Base-by-base conservation (phyloP, 2,888 invertebrate species). In the Apodemia zela region DNA sequence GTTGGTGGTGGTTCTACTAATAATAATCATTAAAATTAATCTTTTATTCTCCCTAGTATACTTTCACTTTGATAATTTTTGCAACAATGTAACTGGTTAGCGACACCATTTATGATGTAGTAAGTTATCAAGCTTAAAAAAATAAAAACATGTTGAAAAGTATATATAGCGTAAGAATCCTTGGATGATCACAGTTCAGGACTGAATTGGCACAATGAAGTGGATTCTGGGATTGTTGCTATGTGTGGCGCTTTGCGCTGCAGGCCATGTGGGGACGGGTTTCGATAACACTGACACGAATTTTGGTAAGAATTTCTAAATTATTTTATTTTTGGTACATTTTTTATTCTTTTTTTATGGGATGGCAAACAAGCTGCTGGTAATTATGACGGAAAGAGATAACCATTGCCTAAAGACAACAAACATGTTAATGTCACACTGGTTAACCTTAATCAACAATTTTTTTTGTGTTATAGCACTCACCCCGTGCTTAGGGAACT, bases 211-310 rank as follows among this genome's bases (percentile, higher is more conserved):
- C 25, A 65, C 60, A 62, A 73, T 73, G 73, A 73, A 71, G 69
- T 63, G 61, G 59, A 35, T 69, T 25, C 25, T 69, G 57, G 65
- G 68, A 35, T 59, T 73, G 49, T 65, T 72, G 45, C 51, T 73
- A 33, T 70, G 72, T 60, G 61, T 72, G 21, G 69, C 68, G 63
- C 70, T 71, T 59, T 45, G 71, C 60, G 70, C 71, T 61, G 66
- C 70, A 13, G 72, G 70, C 62, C 64, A 66, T 38, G 67, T 66
- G 25, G 69, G 69, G 2, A 60, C 63, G 25, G 69, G 68, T 3
- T 21, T 54, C 13, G 51, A 54, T 15, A 54, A 18, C 25, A 21
- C 13, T 47, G 70, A 71, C 57, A 59, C 60, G 4, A 67, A 61
- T 17, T 57, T 68, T 45, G 68, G 68, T 71, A 65, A 67, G 72